Percentiles rank a stretch among this genome's conserved stretches.
phyloP scores from a whole-genome alignment of 53 echinoderm and acorn worm species.

The Antedon mediterranea region DNA sequence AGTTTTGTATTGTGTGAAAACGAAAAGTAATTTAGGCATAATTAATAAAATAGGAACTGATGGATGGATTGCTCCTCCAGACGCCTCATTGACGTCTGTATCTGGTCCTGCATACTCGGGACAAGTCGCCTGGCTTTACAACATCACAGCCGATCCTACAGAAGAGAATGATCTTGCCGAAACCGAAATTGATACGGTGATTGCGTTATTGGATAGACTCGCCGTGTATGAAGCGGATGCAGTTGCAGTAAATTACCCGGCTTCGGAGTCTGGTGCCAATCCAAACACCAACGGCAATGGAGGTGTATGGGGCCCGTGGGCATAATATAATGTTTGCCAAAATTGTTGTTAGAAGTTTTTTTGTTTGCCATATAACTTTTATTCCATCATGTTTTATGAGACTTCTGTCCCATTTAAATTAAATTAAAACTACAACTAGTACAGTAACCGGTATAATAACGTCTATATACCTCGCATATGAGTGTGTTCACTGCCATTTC shows the following conservation, averaged over 20 bases:
- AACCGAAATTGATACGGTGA: background rate
- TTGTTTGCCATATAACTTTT: too few relatives aligned
- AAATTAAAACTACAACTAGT: too few relatives aligned
- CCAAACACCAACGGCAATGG: background rate
- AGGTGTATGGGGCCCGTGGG: background rate
- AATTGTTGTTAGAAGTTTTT: too few relatives aligned
- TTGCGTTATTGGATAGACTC: background rate
- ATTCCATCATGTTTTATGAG: too few relatives aligned
- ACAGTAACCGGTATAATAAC: too few relatives aligned
- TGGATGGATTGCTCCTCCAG: constrained; percentile 18
- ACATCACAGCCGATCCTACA: constrained; percentile 28
- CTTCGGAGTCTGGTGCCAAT: background rate
- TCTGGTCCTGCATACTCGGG: background rate
- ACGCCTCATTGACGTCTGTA: background rate
- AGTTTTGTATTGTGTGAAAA: too few relatives aligned
- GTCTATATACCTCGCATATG: too few relatives aligned
- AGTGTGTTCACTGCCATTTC: too few relatives aligned
- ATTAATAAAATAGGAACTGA: background rate
- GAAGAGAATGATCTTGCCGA: constrained; percentile 15
- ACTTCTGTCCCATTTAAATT: too few relatives aligned
- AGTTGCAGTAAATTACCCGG: background rate
- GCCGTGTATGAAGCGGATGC: background rate
- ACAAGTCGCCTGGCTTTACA: constrained; percentile 22
- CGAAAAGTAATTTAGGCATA: background rate
- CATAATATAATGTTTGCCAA: too few relatives aligned